Evolutionary conservation across 2,113 vertebrate genomes (phyloP).

Genomic region (Phaethon lepturus): DNA sequence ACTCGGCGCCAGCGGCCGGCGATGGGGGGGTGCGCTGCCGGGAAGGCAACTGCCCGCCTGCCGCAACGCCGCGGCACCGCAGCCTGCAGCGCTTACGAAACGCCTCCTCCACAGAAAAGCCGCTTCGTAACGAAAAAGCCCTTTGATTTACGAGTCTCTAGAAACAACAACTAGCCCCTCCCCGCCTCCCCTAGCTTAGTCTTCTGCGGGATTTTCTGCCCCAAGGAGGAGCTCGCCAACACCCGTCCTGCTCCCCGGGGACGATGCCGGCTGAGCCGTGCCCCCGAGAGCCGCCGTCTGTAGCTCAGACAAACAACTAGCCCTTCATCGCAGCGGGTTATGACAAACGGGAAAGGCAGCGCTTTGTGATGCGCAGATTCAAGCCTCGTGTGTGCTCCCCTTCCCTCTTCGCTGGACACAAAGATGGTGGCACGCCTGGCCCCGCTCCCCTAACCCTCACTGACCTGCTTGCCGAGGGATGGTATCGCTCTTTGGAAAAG

Average conservation of each 20-base stretch:
- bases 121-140: neutral
- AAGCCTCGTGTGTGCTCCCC: neutral
- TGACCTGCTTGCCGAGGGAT: neutral
- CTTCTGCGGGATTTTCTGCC: neutral
- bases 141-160: neutral
- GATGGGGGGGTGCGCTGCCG: accelerated
- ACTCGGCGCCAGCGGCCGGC: accelerated
- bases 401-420: neutral
- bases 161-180: neutral
- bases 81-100: neutral
- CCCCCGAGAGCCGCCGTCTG: neutral
- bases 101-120: neutral
- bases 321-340: neutral
- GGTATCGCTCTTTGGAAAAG: neutral
- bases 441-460: neutral
- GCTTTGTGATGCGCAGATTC: neutral
- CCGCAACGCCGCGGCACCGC: accelerated
- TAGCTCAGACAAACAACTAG: neutral
- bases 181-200: neutral
- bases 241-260: neutral
- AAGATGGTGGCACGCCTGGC: neutral
- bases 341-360: neutral
- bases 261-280: neutral
- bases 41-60: neutral
- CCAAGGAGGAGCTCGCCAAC: neutral